A percentile compares a stretch with the other conserved stretches of the same genome.
phyloP scores from a whole-genome alignment of 2,888 invertebrate species.

The Nymphalis polychloros region DNA sequence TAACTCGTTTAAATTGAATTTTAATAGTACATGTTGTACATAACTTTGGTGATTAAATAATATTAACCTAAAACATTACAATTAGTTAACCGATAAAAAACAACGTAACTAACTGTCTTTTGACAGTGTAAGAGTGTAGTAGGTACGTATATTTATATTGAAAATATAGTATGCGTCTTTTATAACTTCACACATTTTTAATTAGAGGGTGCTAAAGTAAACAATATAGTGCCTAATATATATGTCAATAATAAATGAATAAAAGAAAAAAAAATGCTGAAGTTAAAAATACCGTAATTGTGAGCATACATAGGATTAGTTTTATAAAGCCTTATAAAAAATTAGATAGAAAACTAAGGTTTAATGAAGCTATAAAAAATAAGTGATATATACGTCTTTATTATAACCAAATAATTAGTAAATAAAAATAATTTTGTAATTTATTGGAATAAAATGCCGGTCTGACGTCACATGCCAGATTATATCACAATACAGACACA shows the following conservation, averaged over 20 bases:
- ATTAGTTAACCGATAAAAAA: slow-evolving; percentile 71
- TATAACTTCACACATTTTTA: slow-evolving; percentile 7
- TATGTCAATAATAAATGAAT: slow-evolving; percentile 26
- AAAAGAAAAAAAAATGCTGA: slow-evolving; percentile 32
- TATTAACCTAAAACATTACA: slow-evolving; percentile 69
- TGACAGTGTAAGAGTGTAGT: slow-evolving; percentile 47
- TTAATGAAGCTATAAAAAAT: slow-evolving; percentile 19
- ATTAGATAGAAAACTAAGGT: slow-evolving; percentile 21
- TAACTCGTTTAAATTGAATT: slow-evolving; percentile 52
- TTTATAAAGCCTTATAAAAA: not conserved
- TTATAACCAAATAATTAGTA: slow-evolving; percentile 23
- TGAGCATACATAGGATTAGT: not conserved
- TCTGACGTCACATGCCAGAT: slow-evolving; percentile 21
- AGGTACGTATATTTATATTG: slow-evolving; percentile 9
- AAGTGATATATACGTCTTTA: slow-evolving; percentile 19
- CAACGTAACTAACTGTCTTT: slow-evolving; percentile 61
- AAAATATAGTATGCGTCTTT: slow-evolving; percentile 14
- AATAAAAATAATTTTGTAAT: slow-evolving; percentile 48
- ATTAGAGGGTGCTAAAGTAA: slow-evolving; percentile 5
- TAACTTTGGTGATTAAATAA: slow-evolving; percentile 70
- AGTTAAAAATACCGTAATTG: slow-evolving; percentile 26
- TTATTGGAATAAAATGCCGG: slow-evolving; percentile 56
- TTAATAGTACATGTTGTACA: slow-evolving; percentile 42
- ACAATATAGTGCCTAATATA: slow-evolving; percentile 6
- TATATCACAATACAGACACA: slow-evolving; percentile 42